A percentile compares a stretch with the other conserved stretches of the same genome.
phyloP scores from a whole-genome alignment of 2,797 vertebrate genomes.

The Propithecus perrieri region DNA sequence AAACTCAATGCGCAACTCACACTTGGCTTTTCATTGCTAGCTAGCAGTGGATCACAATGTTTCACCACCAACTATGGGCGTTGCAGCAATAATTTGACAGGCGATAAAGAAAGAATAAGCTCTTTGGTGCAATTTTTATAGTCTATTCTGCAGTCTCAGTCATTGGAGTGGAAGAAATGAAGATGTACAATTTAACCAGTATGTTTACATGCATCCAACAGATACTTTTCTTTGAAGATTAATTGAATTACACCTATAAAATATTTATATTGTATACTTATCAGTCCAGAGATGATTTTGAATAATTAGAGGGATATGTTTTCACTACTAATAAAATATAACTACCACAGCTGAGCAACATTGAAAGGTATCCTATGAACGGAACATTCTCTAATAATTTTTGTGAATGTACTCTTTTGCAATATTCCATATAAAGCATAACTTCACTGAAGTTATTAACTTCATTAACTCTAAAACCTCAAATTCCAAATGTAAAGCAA shows the following conservation, averaged over 20 bases:
- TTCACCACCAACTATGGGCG: constrained; percentile 82
- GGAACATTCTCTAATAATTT: background rate
- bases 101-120: constrained; percentile 83
- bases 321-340: background rate
- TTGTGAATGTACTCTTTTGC: background rate
- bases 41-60: constrained; percentile 82
- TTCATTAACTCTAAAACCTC: background rate
- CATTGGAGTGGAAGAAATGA: constrained; percentile 86
- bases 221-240: constrained; percentile 80
- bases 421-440: background rate
- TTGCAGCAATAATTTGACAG: constrained; percentile 87
- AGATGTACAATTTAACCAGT: constrained; percentile 84
- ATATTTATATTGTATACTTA: constrained; percentile 56
- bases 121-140: constrained; percentile 81
- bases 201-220: constrained; percentile 83
- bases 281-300: constrained; percentile 68
- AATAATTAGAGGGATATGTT: constrained; percentile 54
- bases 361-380: background rate
- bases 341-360: background rate
- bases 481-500: background rate
- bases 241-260: constrained; percentile 83
- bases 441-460: background rate
- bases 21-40: constrained; percentile 79
- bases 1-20: constrained; percentile 85
- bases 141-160: constrained; percentile 77